Conservation (phyloP, 2,797 vertebrate genomes). For the Hybognathus amarus region DNA sequence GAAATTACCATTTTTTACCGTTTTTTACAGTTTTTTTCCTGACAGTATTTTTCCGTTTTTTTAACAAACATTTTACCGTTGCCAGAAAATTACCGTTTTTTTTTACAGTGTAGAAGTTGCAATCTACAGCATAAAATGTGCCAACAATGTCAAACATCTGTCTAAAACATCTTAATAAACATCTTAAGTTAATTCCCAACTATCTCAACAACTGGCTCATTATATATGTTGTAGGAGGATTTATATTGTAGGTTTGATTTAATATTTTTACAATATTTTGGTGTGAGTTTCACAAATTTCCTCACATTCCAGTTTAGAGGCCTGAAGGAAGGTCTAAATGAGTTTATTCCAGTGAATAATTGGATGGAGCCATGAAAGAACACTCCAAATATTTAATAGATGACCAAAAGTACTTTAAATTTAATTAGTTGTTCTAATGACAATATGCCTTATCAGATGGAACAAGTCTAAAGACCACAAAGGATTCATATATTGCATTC, state of each 20-base stretch:
- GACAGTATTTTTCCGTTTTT: too few species aligned
- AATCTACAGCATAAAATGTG: not conserved
- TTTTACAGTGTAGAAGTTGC: not conserved
- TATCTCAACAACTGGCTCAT: too few species aligned
- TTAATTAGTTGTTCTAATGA: slow-evolving; percentile 17
- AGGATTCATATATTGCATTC: not conserved
- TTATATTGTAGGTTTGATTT: too few species aligned
- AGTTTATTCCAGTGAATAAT: slow-evolving; percentile 20
- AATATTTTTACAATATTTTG: too few species aligned
- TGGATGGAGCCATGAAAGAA: not conserved
- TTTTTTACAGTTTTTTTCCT: too few species aligned
- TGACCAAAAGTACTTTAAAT: not conserved
- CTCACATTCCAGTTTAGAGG: not conserved
- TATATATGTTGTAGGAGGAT: too few species aligned
- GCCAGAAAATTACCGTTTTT: too few species aligned
- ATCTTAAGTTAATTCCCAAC: too few species aligned
- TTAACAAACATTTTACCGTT: too few species aligned
- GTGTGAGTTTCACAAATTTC: not conserved
- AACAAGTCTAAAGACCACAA: not conserved
- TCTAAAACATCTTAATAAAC: not conserved
- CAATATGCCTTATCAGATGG: slow-evolving; percentile 14
- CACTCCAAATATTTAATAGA: not conserved
- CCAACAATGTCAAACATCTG: not conserved
- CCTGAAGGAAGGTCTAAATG: slow-evolving; percentile 8
- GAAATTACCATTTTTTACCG: too few species aligned